phyloP scores from a whole-genome alignment of 2,113 vertebrate genomes.

The Triplophysa tibetana region DNA sequence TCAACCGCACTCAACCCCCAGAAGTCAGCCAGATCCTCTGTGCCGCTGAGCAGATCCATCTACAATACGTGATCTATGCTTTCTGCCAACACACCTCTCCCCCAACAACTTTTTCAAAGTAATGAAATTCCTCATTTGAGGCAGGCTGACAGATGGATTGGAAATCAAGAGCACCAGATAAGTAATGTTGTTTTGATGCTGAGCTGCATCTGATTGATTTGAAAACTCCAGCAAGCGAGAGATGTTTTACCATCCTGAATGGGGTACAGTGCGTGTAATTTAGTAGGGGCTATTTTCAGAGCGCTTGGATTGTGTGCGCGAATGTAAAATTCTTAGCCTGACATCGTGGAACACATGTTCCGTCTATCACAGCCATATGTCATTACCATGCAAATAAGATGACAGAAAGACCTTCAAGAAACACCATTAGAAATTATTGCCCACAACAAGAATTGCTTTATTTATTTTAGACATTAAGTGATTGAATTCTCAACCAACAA shows the following conservation, averaged over 20 bases:
- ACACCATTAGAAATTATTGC: background rate
- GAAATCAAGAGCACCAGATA: conserved; percentile 78
- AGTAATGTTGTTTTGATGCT: conserved; percentile 80
- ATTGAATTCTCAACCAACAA: conserved; percentile 26
- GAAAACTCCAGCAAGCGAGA: conserved; percentile 70
- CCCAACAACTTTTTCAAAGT: conserved; percentile 73
- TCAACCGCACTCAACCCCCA: background rate
- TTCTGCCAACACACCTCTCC: conserved; percentile 64
- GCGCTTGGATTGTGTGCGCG: background rate
- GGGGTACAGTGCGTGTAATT: conserved; percentile 59
- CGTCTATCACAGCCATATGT: conserved; percentile 6
- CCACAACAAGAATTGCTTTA: conserved; percentile 1
- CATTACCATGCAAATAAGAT: conserved; percentile 6
- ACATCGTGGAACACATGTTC: background rate
- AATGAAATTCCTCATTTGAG: conserved; percentile 80
- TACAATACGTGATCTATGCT: conserved; percentile 78
- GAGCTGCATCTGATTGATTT: conserved; percentile 74
- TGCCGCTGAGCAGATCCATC: conserved; percentile 65
- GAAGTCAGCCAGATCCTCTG: conserved; percentile 58
- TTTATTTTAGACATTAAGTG: conserved; percentile 18
- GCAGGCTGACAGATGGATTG: conserved; percentile 75
- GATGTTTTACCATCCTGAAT: conserved; percentile 54
- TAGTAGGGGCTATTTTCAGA: conserved; percentile 37
- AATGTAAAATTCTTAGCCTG: conserved; percentile 2
- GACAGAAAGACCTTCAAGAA: conserved; percentile 26